Base-by-base conservation (phyloP, 2,113 vertebrate species). In the Isurus oxyrinchus region DNA sequence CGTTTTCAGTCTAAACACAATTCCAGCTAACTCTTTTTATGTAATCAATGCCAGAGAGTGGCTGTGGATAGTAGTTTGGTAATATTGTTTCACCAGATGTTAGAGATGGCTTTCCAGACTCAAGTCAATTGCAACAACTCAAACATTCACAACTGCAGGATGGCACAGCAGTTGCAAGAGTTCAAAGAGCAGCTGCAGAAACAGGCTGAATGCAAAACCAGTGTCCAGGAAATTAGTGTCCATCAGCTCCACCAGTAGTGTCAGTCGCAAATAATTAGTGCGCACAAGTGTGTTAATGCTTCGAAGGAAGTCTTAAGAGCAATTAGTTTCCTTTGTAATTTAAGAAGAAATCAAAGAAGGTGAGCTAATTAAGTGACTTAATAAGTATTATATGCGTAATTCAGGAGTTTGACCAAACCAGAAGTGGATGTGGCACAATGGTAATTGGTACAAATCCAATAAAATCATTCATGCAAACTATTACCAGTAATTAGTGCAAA, bases 111-210 rank as follows among this genome's bases (percentile, higher is more conserved):
- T 59, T 59, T 27, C 10, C 27, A 91, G 88, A 91, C 88, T 91
- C 53, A 35, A 27, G 31, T 35, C 88, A 91, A 14, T 57, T 91
- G 88, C 55, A 91, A 35, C 14, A 91, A 59, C 23, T 59, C 57
- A 31, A 59, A 57, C 27, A 57, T 90, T 90, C 44, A 57, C 1
- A 91, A 91, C 53, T n/a, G 55, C 55, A 91, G 44, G 88, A 91
- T 91, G 88, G 88, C 88, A 59, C 55, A 91, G 31, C 88, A 91
- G 88, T 55, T 91, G 88, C 14, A 91, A 59, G 10, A 59, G 55
- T 91, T 59, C 55, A 91, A 91, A 59, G 25, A 91, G 27, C 55
- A 91, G 88, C 55, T 91, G 88, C 88, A 91, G 55, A n/a, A 57
- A 91, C 88, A 91, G 88, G 57, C 5, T 91, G 88, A 84, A 44